Conservation (phyloP, 2,113 vertebrate genomes). For the Smithornis capensis region DNA sequence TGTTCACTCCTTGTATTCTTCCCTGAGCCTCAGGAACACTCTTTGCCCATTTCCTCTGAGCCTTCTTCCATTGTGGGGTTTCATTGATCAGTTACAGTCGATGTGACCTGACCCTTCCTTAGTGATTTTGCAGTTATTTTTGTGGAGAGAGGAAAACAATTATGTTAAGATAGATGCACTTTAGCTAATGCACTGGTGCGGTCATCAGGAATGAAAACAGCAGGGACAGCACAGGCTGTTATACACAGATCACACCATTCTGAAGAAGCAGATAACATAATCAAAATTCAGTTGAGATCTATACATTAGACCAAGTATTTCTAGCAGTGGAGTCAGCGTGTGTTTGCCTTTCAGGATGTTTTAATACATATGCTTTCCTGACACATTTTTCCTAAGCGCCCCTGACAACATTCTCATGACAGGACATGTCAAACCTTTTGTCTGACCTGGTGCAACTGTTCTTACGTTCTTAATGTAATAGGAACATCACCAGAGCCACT, state of each 20-base stretch:
- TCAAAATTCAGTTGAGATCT: not conserved
- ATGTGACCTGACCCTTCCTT: not conserved
- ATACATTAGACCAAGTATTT: not conserved
- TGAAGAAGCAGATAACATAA: not conserved
- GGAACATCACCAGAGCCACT: not conserved
- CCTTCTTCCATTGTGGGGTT: not conserved
- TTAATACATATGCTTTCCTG: not conserved
- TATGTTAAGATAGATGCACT: constrained; percentile 21
- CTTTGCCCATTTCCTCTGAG: not conserved
- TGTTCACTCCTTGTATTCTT: not conserved
- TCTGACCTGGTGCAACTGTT: not conserved
- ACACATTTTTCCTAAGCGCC: not conserved
- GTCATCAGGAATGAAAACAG: constrained; percentile 19
- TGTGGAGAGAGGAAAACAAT: constrained; percentile 3
- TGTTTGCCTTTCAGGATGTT: not conserved
- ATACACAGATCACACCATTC: not conserved
- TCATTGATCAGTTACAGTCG: not conserved
- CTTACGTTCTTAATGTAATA: not conserved
- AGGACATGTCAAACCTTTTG: not conserved
- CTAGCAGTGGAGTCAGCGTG: not conserved
- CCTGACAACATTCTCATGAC: not conserved
- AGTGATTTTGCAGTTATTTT: not conserved
- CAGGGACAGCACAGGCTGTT: not conserved
- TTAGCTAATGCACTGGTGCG: constrained; percentile 38
- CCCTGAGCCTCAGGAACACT: not conserved